Conservation (phyloP, 1,140 invertebrate species). For the Papilio polyxenes region DNA sequence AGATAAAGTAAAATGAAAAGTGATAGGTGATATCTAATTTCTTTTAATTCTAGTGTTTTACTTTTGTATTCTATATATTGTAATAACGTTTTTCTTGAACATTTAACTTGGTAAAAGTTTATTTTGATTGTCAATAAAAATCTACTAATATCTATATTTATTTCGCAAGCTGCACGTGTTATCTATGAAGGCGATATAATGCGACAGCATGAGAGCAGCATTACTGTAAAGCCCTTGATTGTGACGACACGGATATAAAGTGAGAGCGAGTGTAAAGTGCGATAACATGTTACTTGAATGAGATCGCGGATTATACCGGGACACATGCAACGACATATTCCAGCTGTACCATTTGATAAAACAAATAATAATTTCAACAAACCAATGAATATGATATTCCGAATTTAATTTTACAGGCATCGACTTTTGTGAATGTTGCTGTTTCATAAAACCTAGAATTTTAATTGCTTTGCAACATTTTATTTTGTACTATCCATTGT, state of each 20-base stretch:
- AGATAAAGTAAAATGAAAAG: too few relatives aligned
- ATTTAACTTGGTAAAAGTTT: too few relatives aligned
- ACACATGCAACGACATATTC: background rate
- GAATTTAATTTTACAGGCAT: background rate
- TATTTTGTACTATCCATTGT: too few relatives aligned
- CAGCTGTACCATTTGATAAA: background rate
- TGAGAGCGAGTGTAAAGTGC: conserved; percentile 32
- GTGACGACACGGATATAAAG: conserved; percentile 32
- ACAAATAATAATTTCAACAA: background rate
- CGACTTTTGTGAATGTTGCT: background rate
- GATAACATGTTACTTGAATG: conserved; percentile 35
- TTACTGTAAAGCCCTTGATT: conserved; percentile 29
- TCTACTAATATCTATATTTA: background rate
- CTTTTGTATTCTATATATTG: too few relatives aligned
- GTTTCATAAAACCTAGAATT: background rate
- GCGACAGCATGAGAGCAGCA: background rate
- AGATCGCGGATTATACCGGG: conserved; percentile 19
- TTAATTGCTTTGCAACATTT: background rate
- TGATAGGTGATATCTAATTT: too few relatives aligned
- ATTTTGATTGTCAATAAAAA: too few relatives aligned
- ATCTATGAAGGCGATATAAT: background rate
- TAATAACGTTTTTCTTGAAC: too few relatives aligned
- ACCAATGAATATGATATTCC: background rate
- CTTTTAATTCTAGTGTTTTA: too few relatives aligned
- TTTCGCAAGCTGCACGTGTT: background rate